Percentiles rank a stretch among this genome's conserved stretches.
Conservation (phyloP, 2,888 invertebrate genomes). For the Chouioia cunea region DNA sequence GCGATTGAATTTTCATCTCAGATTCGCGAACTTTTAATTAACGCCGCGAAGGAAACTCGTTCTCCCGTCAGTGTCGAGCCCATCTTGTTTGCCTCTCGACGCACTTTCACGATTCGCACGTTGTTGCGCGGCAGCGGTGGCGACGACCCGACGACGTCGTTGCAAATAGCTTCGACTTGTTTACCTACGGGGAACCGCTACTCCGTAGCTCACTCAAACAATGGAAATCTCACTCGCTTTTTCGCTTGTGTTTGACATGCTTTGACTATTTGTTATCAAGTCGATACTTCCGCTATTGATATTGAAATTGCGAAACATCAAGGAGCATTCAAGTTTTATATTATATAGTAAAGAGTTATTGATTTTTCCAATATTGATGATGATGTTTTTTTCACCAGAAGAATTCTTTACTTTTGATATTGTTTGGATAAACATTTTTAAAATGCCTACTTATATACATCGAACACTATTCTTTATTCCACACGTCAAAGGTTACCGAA, state of each 20-base stretch:
- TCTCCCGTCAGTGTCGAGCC: not conserved
- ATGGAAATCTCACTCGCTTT: not conserved
- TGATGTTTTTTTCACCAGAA: too few species aligned
- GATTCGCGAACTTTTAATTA: conserved; percentile 32
- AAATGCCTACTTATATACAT: too few species aligned
- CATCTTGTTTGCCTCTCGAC: conserved; percentile 23
- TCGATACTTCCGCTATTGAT: too few species aligned
- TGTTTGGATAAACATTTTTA: too few species aligned
- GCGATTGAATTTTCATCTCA: conserved; percentile 7
- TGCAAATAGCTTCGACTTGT: conserved; percentile 13
- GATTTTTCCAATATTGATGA: too few species aligned
- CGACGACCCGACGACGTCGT: not conserved
- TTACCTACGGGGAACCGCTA: conserved; percentile 6
- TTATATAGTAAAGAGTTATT: too few species aligned
- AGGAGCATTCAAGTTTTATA: too few species aligned
- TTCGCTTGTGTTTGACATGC: conserved; percentile 1
- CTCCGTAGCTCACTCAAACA: conserved; percentile 15
- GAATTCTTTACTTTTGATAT: too few species aligned
- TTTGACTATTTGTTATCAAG: too few species aligned
- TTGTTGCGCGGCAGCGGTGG: not conserved
- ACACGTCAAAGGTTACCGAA: too few species aligned
- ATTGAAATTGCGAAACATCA: too few species aligned
- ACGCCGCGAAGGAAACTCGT: conserved; percentile 22
- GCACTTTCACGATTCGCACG: conserved; percentile 12
- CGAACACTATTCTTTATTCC: too few species aligned